These are phyloP conservation scores for Rhagoletis pomonella DNA, from an alignment of 1,140 invertebrate species.

Conservation along the genomic window DNA sequence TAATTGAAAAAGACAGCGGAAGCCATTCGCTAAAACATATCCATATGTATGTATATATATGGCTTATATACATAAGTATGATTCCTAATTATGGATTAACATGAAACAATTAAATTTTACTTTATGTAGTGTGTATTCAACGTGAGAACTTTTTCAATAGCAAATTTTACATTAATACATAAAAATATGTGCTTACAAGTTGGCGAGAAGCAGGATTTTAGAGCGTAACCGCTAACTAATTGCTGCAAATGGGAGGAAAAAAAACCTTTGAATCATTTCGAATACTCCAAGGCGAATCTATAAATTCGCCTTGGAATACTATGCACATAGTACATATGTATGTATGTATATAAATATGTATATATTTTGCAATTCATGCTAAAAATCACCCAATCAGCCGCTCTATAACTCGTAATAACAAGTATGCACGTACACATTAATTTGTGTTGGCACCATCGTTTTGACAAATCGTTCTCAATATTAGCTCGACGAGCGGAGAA, in stretches of 20 bases:
- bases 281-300: no score
- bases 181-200: not conserved
- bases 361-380: slow-evolving; percentile 15
- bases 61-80: not conserved
- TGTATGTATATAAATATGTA: not conserved
- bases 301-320: no score
- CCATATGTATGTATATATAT: no score
- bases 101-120: not conserved
- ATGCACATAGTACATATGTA: not conserved
- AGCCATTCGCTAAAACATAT: not conserved
- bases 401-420: not conserved
- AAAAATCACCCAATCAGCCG: not conserved
- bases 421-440: not conserved
- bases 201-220: not conserved
- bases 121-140: no score
- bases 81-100: not conserved
- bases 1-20: not conserved
- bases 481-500: not conserved
- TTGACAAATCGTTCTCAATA: not conserved
- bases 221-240: not conserved
- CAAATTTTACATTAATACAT: no score
- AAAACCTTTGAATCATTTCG: no score
- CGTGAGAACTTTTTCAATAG: no score
- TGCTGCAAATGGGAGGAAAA: not conserved
- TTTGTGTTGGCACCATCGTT: not conserved